Conservation (phyloP, 2,888 invertebrate species). For the Philonicus albiceps region DNA sequence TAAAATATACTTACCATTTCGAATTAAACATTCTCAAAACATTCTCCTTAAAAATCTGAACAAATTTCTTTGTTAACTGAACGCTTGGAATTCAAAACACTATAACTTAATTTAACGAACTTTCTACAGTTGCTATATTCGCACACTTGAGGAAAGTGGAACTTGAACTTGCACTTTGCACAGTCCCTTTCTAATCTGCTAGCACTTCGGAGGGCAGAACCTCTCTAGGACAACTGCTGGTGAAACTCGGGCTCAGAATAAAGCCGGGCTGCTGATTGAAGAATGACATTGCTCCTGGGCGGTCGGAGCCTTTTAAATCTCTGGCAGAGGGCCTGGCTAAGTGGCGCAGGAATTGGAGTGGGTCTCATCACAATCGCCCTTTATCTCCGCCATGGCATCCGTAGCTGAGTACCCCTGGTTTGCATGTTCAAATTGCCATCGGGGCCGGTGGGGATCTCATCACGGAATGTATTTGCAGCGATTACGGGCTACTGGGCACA, state of each 20-base stretch:
- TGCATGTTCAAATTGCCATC: slow-evolving; percentile 15
- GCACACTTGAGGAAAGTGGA: background rate
- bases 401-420: background rate
- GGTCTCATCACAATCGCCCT: slow-evolving; percentile 17
- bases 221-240: background rate
- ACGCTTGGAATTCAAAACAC: background rate
- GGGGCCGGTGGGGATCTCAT: slow-evolving; percentile 11
- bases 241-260: background rate
- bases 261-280: background rate
- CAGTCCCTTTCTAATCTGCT: background rate
- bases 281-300: background rate
- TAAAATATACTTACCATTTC: background rate
- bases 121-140: background rate
- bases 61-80: background rate
- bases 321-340: background rate
- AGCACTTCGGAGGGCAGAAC: background rate
- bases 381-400: slow-evolving; percentile 24
- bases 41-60: background rate
- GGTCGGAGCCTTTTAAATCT: slow-evolving; percentile 17
- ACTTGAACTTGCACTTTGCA: background rate
- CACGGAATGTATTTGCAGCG: slow-evolving; percentile 1
- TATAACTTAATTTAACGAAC: background rate
- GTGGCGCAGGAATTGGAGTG: background rate
- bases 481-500: slow-evolving; percentile 15
- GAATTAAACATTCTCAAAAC: background rate